Evolutionary conservation across 2,113 vertebrate genomes (phyloP), one percentile per base, ranked within the genome.

Genomic region (Theristicus caerulescens): DNA sequence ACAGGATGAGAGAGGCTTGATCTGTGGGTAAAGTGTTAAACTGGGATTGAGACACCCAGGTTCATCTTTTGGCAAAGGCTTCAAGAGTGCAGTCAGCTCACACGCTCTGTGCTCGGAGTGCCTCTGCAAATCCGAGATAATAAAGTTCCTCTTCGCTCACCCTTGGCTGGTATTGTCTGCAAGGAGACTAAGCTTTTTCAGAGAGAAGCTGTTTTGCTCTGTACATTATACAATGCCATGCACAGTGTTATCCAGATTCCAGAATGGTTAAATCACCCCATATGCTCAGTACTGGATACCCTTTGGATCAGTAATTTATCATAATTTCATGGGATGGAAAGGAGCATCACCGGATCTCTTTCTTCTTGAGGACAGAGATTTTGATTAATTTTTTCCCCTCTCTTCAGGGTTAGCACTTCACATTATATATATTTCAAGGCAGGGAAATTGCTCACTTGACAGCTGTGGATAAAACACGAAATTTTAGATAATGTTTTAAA

Each of bases 381-480:
- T 93, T 95, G 71, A 87, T 94, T 83, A 69, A 27, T 90, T 91
- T 90, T 83, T 72, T 19, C 34, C 12, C 10, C 73, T 94, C 74
- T 90, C 71, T 92, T 93, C 59, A 70, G 74, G 78, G 55, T 82
- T 74, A 83, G 24, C 31, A 72, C 70, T 92, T 89, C 6, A 13
- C 64, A 21, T 84, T 95, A 71, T 82, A 86, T 84, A 17, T 81
- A 49, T 95, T 95, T 94, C 52, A 49, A 84, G 80, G 71, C 11
- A 87, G 67, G 38, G 61, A 83, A 86, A 93, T 88, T 82, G 62
- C 42, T 92, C 69, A 46, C 42, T 93, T 94, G 96, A 92, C 66
- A 97, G 81, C 70, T 97, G 77, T 90, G 74, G 90, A 74, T 82
- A 93, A 97, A 96, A 90, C 82, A 77, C 5, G 16, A 71, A 89